Base-by-base conservation (phyloP, 2,113 vertebrate genomes). In the Urocitellus parryii region DNA sequence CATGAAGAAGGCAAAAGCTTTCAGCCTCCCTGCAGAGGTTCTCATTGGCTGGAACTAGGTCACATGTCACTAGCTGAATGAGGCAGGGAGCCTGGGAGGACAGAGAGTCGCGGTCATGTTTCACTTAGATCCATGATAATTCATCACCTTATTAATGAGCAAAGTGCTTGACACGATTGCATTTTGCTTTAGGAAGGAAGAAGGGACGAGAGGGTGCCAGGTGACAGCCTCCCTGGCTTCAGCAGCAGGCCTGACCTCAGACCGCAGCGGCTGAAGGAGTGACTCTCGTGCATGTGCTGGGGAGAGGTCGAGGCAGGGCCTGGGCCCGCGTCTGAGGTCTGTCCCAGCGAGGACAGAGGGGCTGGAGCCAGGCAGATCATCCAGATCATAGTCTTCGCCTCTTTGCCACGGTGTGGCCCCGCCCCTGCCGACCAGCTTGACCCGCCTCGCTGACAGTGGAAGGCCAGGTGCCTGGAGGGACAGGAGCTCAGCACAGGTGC, bases 271-370 rank as follows among this genome's bases (percentile, higher is more conserved):
- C 4, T 67, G 45, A 42, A 0, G 42, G 45, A 9, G 10, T 45
- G 34, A 0, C 32, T n/a, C 90, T 1, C 32, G 12, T 67, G 79
- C 42, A 0, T 4, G 32, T 8, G 22, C 3, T 37, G 74, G 37
- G 61, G 18, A 58, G 68, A 24, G 22, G 9, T 27, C 73, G 0
- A 20, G 4, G 37, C 25, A 1, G 79, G 45, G 13, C 39, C 10
- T 5, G 13, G 37, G 2, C 45, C 34, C 4, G 14, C 2, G 1
- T 32, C 8, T 4, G 2, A 68, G 90, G 53, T 4, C 29, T 0
- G 9, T 22, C 80, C 0, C 11, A 5, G 0, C 0, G 32, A 29
- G 6, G 18, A 1, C 4, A 17, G 18, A 27, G 0, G 2, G 11
- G n/a, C 39, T 27, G 17, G 56, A 20, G 48, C 48, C 10, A 1